Evolutionary conservation across 1,140 invertebrate species (phyloP).

Genomic region (Drosophila novamexicana): DNA sequence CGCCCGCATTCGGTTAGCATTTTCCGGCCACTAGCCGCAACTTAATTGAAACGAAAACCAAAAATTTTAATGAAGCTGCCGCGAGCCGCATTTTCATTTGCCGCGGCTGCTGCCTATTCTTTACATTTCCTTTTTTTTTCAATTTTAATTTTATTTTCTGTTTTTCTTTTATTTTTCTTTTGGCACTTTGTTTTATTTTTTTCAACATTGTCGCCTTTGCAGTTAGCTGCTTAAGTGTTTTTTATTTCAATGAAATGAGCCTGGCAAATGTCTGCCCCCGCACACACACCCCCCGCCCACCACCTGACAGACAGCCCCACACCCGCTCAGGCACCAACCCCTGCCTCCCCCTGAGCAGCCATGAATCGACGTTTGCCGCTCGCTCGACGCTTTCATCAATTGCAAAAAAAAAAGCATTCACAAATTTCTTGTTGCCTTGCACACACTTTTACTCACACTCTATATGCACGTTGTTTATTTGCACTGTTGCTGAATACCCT

Average conservation of each 20-base stretch:
- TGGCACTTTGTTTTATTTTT: background rate
- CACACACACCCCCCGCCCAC: background rate
- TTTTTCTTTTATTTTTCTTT: slow-evolving; percentile 18
- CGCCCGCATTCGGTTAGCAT: slow-evolving; percentile 58
- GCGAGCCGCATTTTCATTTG: slow-evolving; percentile 52
- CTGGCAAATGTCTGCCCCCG: slow-evolving; percentile 21
- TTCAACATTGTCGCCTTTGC: slow-evolving; percentile 48
- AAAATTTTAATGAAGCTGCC: slow-evolving; percentile 75
- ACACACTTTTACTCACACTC: slow-evolving; percentile 33
- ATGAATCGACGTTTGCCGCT: slow-evolving; percentile 36
- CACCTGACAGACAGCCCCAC: background rate
- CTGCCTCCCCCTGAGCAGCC: background rate
- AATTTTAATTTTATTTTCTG: slow-evolving; percentile 10
- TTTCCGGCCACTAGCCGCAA: slow-evolving; percentile 65
- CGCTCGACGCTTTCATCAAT: slow-evolving; percentile 47
- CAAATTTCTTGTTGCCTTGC: slow-evolving; percentile 43
- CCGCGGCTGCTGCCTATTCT: slow-evolving; percentile 8
- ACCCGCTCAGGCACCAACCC: background rate
- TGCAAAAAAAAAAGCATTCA: slow-evolving; percentile 27
- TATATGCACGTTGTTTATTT: slow-evolving; percentile 12
- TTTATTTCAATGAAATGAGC: slow-evolving; percentile 69
- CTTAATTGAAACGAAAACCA: slow-evolving; percentile 75
- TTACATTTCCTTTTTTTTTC: slow-evolving; percentile 12
- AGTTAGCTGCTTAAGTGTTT: slow-evolving; percentile 67
- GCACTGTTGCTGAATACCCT: slow-evolving; percentile 16